These are phyloP conservation scores for Lasioglossum albipes DNA, from an alignment of 1,140 invertebrate genomes.

Conservation along the genomic window DNA sequence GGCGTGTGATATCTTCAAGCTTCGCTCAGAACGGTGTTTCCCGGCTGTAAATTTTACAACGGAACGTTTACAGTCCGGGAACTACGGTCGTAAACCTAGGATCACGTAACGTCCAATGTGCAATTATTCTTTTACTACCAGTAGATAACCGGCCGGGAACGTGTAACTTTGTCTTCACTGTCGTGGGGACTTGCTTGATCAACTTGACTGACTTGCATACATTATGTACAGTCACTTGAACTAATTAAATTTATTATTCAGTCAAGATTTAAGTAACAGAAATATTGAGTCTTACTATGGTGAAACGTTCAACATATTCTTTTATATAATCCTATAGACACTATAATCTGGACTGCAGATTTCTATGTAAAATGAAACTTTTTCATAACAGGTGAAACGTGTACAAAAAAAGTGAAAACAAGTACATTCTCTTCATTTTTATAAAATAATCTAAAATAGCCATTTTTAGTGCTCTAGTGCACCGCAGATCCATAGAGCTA, in stretches of 20 bases:
- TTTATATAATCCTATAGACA: too few species aligned
- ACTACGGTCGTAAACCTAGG: conserved; percentile 22
- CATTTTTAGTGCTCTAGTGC: too few species aligned
- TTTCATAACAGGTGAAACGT: too few species aligned
- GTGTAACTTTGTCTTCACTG: not conserved
- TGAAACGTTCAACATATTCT: too few species aligned
- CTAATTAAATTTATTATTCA: not conserved
- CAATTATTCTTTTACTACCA: conserved; percentile 22
- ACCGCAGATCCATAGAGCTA: too few species aligned
- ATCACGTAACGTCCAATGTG: conserved; percentile 4
- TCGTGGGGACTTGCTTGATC: not conserved
- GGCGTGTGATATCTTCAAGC: not conserved
- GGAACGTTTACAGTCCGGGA: conserved; percentile 22
- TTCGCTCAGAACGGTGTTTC: not conserved
- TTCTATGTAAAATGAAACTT: too few species aligned
- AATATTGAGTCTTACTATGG: too few species aligned
- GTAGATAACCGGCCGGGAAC: not conserved
- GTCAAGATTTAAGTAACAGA: too few species aligned
- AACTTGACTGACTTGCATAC: not conserved
- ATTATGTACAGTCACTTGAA: not conserved
- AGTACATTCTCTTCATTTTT: too few species aligned
- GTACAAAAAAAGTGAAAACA: too few species aligned
- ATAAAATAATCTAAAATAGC: too few species aligned
- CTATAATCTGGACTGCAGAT: too few species aligned
- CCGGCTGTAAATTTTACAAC: conserved; percentile 37